Evolutionary conservation across 2,113 vertebrate species (phyloP).

Genomic region (Rostratula benghalensis): DNA sequence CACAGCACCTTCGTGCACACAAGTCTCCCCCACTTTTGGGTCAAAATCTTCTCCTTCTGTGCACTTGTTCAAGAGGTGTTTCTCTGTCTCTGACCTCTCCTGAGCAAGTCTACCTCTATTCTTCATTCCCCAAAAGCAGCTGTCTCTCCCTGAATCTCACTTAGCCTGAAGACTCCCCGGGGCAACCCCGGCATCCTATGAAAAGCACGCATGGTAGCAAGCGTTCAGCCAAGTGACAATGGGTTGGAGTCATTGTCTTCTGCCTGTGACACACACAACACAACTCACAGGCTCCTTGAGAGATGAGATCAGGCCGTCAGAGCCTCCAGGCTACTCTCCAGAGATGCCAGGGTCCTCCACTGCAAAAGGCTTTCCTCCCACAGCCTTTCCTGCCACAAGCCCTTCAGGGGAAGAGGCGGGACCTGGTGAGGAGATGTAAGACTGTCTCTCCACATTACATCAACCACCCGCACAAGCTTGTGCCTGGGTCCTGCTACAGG

Average conservation of each 20-base stretch:
- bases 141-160: not conserved
- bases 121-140: not conserved
- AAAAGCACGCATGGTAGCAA: not conserved
- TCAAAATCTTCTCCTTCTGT: not conserved
- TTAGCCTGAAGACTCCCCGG: constrained; percentile 1
- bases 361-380: not conserved
- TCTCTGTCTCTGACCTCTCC: not conserved
- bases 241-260: not conserved
- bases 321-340: constrained; percentile 47
- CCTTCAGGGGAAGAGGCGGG: not conserved
- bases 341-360: not conserved
- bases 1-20: not conserved
- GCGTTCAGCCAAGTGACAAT: not conserved
- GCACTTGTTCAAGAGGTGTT: not conserved
- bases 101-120: not conserved
- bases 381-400: constrained; percentile 2
- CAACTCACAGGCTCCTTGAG: constrained; percentile 13
- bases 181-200: not conserved
- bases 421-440: not conserved
- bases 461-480: not conserved
- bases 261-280: constrained; percentile 36
- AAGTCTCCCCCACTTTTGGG: not conserved
- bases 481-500: not conserved
- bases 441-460: constrained; percentile 49
- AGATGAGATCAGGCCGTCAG: constrained; percentile 47